Base-by-base conservation (phyloP, 2,113 vertebrate species). In the Pardalotus punctatus region DNA sequence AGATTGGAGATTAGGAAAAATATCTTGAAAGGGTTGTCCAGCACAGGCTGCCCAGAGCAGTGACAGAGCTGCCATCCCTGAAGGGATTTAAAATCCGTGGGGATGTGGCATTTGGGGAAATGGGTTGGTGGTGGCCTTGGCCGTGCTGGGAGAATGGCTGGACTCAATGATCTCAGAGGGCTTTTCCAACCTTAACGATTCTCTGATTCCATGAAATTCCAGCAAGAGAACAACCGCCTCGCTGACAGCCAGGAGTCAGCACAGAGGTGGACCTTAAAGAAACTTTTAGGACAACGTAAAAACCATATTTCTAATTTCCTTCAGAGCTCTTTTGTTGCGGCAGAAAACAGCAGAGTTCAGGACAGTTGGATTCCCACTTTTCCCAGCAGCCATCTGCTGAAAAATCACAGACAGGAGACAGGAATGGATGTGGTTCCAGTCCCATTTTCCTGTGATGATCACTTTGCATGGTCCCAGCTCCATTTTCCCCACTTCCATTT, bases 201-300 rank as follows among this genome's bases (percentile, higher is more conserved):
- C 27, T 27, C 22, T 36, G 42, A 50, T 42, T 57, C 58, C 19
- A 14, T 7, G 21, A 72, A 54, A 83, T 5, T 20, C 22, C 91
- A 76, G 40, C 21, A 3, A 4, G 50, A 42, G 38, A 64, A 31
- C 0, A 5, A 61, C 47, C 38, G 21, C 35, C 42, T 66, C 61
- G 19, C 28, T 0, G 0, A 28, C 2, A 57, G 36, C 17, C 61
- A 27, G 27, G 35, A 66, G 33, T 23, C 58, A n/a, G 58, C 0
- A 0, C 33, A 27, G 35, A 67, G 50, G 9, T 64, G 53, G 45
- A 57, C 3, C 58, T 51, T 24, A 12, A 8, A 43, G 17, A 28
- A 51, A n/a, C 40, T 48, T 43, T 77, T 15, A 50, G 1, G 7
- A 64, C 5, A 48, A 17, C 29, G 53, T 60, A 27, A 70, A 61